Percentiles rank a stretch among this genome's conserved stretches.
These are phyloP conservation scores for Morelia viridis DNA, from an alignment of 2,797 vertebrate species.

Conservation along the genomic window DNA sequence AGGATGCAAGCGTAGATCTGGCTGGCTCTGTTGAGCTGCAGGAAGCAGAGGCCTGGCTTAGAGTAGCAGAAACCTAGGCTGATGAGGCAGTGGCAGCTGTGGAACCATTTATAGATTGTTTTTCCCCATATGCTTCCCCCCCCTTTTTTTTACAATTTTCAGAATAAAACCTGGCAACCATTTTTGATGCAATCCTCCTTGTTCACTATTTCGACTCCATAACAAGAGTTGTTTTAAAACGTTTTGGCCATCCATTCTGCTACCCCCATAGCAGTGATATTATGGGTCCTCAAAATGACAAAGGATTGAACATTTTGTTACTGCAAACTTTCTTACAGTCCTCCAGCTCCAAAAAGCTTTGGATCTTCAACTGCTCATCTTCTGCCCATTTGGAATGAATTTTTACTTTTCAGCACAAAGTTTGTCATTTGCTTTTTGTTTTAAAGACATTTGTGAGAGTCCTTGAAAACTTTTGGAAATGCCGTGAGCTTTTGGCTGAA, in stretches of 20 bases:
- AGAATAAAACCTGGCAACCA: not conserved
- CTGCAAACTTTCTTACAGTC: not conserved
- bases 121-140: not conserved
- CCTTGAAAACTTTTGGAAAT: constrained; percentile 54
- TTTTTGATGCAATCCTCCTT: not conserved
- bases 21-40: not conserved
- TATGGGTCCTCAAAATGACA: not conserved
- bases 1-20: not conserved
- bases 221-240: not conserved
- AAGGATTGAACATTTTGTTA: not conserved
- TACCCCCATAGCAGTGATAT: not conserved
- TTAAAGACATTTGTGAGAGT: constrained; percentile 28
- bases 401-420: constrained; percentile 8
- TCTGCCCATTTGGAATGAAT: not conserved
- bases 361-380: constrained; percentile 9
- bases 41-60: not conserved
- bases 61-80: not conserved
- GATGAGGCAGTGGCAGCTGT: not conserved
- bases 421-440: constrained; percentile 30
- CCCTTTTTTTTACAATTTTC: not conserved
- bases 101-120: not conserved
- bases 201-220: not conserved
- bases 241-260: not conserved
- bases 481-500: not conserved
- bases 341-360: not conserved